phyloP scores from a whole-genome alignment of 2,113 vertebrate species.

The Clarias magur region DNA sequence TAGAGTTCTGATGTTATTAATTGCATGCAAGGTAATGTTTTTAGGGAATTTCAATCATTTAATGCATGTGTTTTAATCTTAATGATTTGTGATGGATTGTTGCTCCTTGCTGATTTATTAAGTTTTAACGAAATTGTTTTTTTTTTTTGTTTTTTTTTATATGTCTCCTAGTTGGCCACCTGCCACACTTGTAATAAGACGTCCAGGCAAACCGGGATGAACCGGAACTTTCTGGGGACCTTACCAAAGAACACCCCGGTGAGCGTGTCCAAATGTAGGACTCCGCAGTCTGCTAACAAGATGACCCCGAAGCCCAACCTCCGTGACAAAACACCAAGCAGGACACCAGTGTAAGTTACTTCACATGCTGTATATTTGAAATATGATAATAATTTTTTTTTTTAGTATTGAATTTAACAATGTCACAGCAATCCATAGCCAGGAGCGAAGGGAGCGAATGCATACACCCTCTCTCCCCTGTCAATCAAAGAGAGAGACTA shows the following conservation, averaged over 20 bases:
- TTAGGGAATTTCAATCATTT: background rate
- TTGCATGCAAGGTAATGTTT: background rate
- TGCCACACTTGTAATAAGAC: constrained; percentile 79
- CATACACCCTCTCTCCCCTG: background rate
- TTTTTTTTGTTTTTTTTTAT: background rate
- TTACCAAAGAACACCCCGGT: constrained; percentile 57
- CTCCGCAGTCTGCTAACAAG: constrained; percentile 53
- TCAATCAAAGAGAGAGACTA: background rate
- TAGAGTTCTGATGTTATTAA: background rate
- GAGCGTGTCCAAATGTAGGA: constrained; percentile 52
- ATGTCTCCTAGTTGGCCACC: constrained; percentile 72
- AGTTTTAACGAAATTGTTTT: no score
- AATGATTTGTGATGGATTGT: background rate
- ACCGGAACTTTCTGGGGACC: constrained; percentile 68
- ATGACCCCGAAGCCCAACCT: constrained; percentile 21
- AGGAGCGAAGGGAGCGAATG: no score
- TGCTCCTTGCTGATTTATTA: background rate
- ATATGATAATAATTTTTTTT: background rate
- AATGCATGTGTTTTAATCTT: background rate
- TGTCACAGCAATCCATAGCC: background rate
- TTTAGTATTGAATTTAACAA: no score
- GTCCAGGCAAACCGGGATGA: constrained; percentile 71
- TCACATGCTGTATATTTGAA: background rate
- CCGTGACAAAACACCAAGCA: constrained; percentile 41
- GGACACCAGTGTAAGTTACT: constrained; percentile 55